Base-by-base conservation (phyloP, 2,113 vertebrate genomes). In the Empidonax alnorum region DNA sequence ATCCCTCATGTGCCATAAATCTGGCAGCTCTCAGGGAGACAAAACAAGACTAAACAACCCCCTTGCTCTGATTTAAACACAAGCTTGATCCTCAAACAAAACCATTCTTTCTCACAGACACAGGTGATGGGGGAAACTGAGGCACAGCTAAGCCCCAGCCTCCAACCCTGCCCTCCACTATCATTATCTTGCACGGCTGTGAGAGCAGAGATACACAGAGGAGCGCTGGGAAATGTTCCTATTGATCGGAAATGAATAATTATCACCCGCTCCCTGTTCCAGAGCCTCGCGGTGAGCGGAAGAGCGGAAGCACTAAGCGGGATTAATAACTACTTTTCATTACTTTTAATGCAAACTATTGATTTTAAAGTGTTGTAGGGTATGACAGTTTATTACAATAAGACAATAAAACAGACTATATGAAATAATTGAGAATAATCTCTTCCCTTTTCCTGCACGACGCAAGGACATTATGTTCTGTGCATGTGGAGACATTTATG, bases 391-490 rank as follows among this genome's bases (percentile, higher is more conserved):
- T 98, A 98, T 98, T 98, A 97, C 91, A 97, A 97, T 97, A 96
- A 98, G 97, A 98, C 97, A 98, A 98, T 98, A 98, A 98, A 98
- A 94, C 92, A 97, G 98, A 97, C 97, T 95, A 78, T 98, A 98
- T 98, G 97, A 98, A 98, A 98, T 98, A 98, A 98, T 98, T 98
- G 98, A 98, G 98, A 98, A 97, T 97, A 98, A 98, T 98, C 97
- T 97, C 96, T 97, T 96, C 91, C 91, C 71, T 96, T 97, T 97
- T 96, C 92, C 95, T 97, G 95, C 73, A 20, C 22, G 41, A 94
- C 71, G 93, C 76, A 19, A 80, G 96, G 96, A 96, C 97, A 97
- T 98, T 98, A 97, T 91, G 94, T 94, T 96, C 92, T 22, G 78
- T 97, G 97, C 96, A 96, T 95, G 96, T 65, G 84, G 97, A 97